Percentiles rank a stretch among this genome's conserved stretches.
phyloP scores from a whole-genome alignment of 2,797 vertebrate species.

The Enteromius treurensis region DNA sequence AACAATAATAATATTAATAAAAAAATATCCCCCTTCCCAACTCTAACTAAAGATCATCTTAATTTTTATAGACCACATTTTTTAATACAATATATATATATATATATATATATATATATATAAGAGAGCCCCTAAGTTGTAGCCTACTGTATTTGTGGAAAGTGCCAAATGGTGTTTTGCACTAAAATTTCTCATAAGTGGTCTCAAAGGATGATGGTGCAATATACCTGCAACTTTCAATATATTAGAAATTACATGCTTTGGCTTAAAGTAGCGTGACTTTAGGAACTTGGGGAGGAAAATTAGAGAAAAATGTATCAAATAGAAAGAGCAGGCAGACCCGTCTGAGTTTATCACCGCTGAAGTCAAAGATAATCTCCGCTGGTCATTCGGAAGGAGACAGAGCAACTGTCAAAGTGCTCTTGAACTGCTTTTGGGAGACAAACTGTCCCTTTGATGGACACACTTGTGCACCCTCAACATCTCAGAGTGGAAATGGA shows the following conservation, averaged over 20 bases:
- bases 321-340: conserved; percentile 37
- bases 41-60: too few relatives aligned
- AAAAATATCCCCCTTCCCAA: too few relatives aligned
- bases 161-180: background rate
- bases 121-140: background rate
- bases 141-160: background rate
- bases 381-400: conserved; percentile 48
- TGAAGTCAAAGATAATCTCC: conserved; percentile 40
- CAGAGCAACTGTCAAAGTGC: conserved; percentile 60
- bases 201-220: conserved; percentile 29
- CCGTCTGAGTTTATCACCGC: conserved; percentile 56
- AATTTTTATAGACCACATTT: too few relatives aligned
- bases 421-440: conserved; percentile 22
- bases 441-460: conserved; percentile 21
- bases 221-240: conserved; percentile 45
- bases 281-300: background rate
- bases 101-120: background rate
- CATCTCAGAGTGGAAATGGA: background rate
- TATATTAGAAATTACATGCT: conserved; percentile 36
- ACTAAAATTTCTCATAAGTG: background rate
- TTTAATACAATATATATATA: too few relatives aligned
- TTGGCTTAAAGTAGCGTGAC: background rate
- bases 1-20: too few relatives aligned
- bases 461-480: conserved; percentile 23
- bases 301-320: conserved; percentile 8